phyloP scores from a whole-genome alignment of 2,888 invertebrate genomes.

The Hyposoter didymator region DNA sequence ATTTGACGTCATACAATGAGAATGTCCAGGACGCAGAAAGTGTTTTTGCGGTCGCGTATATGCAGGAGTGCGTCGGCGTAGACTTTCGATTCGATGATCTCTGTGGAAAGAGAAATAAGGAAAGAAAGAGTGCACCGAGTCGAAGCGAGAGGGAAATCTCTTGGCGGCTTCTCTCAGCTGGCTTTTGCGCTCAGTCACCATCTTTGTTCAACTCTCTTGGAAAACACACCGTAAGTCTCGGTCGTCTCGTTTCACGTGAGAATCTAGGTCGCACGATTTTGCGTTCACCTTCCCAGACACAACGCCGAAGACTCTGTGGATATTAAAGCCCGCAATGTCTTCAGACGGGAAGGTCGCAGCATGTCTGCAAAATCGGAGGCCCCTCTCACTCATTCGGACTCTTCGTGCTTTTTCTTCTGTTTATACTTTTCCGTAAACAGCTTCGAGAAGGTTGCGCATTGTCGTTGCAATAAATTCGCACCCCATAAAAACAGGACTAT shows the following conservation, averaged over 20 bases:
- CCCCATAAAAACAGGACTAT: too few species aligned
- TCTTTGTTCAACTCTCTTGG: slow-evolving; percentile 54
- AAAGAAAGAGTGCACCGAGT: slow-evolving; percentile 34
- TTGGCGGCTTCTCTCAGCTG: slow-evolving; percentile 37
- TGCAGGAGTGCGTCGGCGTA: slow-evolving; percentile 57
- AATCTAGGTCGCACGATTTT: slow-evolving; percentile 82
- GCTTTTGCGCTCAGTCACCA: slow-evolving; percentile 28
- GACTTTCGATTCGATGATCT: slow-evolving; percentile 70
- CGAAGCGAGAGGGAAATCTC: slow-evolving; percentile 53
- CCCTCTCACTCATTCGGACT: slow-evolving; percentile 15
- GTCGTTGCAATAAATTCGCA: too few species aligned
- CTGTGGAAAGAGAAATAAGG: slow-evolving; percentile 58
- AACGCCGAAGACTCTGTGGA: slow-evolving; percentile 43
- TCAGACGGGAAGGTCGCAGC: slow-evolving; percentile 78
- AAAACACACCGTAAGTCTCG: slow-evolving; percentile 39
- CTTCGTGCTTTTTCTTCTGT: slow-evolving; percentile 5
- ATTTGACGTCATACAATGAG: slow-evolving; percentile 33
- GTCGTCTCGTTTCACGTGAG: slow-evolving; percentile 71
- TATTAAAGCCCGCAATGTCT: slow-evolving; percentile 78
- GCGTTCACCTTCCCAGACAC: slow-evolving; percentile 79
- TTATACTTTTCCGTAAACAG: background rate
- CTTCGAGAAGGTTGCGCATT: background rate
- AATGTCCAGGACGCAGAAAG: slow-evolving; percentile 59
- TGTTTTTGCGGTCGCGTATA: slow-evolving; percentile 56
- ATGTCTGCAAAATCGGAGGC: slow-evolving; percentile 72